These are phyloP conservation scores for Temnothorax longispinosus DNA, from an alignment of 1,140 invertebrate genomes.

Conservation along the genomic window DNA sequence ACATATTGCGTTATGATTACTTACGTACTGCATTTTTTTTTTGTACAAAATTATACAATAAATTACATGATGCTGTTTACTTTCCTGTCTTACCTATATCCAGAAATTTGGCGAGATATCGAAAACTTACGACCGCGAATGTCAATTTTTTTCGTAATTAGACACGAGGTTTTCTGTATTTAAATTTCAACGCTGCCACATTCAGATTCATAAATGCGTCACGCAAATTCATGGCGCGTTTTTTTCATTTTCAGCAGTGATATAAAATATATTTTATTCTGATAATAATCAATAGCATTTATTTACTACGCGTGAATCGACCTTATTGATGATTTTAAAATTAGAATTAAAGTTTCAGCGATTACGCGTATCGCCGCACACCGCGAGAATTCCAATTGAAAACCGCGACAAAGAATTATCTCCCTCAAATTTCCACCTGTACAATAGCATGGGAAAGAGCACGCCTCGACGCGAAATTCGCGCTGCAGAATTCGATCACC, in stretches of 20 bases:
- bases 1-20: neutral
- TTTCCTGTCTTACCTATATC: conserved; percentile 18
- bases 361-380: neutral
- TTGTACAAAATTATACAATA: conserved; percentile 21
- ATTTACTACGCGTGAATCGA: neutral
- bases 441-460: neutral
- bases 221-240: neutral
- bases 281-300: neutral
- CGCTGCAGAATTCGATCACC: conserved; percentile 52
- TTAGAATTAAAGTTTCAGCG: conserved; percentile 20
- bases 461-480: conserved; percentile 17
- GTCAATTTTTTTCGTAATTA: conserved; percentile 7
- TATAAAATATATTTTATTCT: neutral
- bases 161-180: neutral
- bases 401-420: conserved; percentile 1
- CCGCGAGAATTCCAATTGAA: neutral
- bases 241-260: neutral
- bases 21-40: neutral
- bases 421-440: neutral
- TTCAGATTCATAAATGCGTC: neutral
- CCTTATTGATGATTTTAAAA: neutral
- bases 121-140: neutral
- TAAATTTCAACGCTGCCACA: neutral
- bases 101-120: neutral
- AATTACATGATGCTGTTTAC: neutral